Percentiles rank a stretch among this genome's conserved stretches.
Evolutionary conservation across 1,140 invertebrate genomes (phyloP).

Genomic region (Polypedilum vanderplanki): DNA sequence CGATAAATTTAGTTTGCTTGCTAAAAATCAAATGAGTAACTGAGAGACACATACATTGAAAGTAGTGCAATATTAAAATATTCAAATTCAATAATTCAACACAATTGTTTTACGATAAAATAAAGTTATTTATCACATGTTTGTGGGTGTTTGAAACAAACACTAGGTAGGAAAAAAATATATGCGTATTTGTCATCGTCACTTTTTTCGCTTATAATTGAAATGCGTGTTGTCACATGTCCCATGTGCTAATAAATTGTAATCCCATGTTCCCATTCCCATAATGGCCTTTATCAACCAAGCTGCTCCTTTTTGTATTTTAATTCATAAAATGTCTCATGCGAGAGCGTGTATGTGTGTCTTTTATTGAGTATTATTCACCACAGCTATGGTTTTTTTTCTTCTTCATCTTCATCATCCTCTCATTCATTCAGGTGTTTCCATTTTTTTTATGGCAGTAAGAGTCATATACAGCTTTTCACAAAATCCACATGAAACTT

Average conservation of each 20-base stretch:
- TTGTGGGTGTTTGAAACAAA: neutral
- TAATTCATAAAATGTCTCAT: constrained; percentile 6
- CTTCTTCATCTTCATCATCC: neutral
- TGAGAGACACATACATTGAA: neutral
- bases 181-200: too few species aligned
- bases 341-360: neutral
- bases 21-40: neutral
- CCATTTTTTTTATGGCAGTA: too few species aligned
- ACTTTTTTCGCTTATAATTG: neutral
- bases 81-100: neutral
- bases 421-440: neutral
- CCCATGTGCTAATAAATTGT: neutral
- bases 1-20: neutral
- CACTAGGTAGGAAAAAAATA: too few species aligned
- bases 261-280: neutral
- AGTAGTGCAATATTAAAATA: neutral
- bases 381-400: neutral
- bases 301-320: constrained; percentile 17
- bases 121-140: neutral
- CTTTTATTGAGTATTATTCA: neutral
- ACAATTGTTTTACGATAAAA: neutral
- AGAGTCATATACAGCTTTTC: too few species aligned
- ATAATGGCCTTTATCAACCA: neutral
- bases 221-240: neutral
- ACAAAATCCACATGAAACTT: too few species aligned